A percentile compares a stretch with the other conserved stretches of the same genome.
These are phyloP conservation scores for Athalia cordata DNA, from an alignment of 2,888 invertebrate species.

Conservation along the genomic window DNA sequence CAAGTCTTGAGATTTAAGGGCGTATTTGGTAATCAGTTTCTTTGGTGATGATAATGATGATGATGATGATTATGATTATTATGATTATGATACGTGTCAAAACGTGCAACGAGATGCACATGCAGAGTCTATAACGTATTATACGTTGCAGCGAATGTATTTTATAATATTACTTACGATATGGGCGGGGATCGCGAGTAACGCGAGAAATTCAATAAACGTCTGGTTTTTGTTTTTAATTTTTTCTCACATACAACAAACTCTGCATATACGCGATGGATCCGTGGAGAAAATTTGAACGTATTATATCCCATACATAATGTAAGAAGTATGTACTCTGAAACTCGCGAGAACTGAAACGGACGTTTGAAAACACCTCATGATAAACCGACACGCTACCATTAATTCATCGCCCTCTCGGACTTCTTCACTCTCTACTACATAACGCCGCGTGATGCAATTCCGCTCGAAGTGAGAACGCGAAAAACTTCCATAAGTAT, in stretches of 20 bases:
- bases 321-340: too few relatives aligned
- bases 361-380: background rate
- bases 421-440: background rate
- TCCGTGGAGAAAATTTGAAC: too few relatives aligned
- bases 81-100: too few relatives aligned
- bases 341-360: too few relatives aligned
- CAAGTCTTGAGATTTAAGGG: background rate
- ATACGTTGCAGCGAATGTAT: too few relatives aligned
- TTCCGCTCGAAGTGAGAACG: too few relatives aligned
- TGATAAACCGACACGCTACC: constrained; percentile 36
- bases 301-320: too few relatives aligned
- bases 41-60: constrained; percentile 15
- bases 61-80: background rate
- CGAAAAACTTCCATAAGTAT: too few relatives aligned
- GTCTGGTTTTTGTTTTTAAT: constrained; percentile 12
- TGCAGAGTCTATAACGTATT: too few relatives aligned
- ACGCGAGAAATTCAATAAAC: constrained; percentile 39
- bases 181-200: background rate
- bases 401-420: constrained; percentile 38
- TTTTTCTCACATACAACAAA: background rate
- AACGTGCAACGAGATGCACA: too few relatives aligned
- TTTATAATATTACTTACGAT: too few relatives aligned
- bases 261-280: too few relatives aligned
- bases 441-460: background rate
- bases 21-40: constrained; percentile 8